A percentile compares a stretch with the other conserved stretches of the same genome.
Conservation (phyloP, 1,140 invertebrate species). For the Asobara japonica region DNA sequence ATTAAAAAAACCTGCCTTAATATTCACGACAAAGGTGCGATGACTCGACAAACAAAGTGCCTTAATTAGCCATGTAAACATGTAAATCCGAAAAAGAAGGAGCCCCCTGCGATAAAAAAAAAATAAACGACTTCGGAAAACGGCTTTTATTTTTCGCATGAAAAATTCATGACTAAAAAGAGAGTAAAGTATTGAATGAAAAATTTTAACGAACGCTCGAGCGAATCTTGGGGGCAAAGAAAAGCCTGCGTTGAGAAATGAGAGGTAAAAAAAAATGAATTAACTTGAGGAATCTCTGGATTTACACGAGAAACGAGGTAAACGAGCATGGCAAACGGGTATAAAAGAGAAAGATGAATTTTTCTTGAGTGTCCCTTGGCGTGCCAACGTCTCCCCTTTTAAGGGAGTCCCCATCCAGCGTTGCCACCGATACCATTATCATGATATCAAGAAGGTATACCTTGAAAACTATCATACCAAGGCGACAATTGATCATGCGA, state of each 20-base stretch:
- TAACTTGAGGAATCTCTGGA: conserved; percentile 3
- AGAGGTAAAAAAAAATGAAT: neutral
- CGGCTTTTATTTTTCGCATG: neutral
- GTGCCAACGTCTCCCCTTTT: neutral
- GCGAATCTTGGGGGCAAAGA: neutral
- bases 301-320: conserved; percentile 21
- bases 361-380: neutral
- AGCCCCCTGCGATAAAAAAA: neutral
- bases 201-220: conserved; percentile 18
- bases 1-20: too few species aligned
- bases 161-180: conserved; percentile 16
- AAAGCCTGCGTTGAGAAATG: neutral
- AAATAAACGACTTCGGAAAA: neutral
- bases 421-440: too few species aligned
- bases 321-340: neutral
- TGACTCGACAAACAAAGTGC: too few species aligned
- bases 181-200: conserved; percentile 8
- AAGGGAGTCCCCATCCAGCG: too few species aligned
- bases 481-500: too few species aligned
- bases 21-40: too few species aligned
- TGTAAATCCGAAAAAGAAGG: neutral
- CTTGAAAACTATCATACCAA: too few species aligned
- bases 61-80: neutral
- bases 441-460: too few species aligned
- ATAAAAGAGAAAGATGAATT: conserved; percentile 9